Base-by-base conservation (phyloP, 2,113 vertebrate genomes). In the Aegithalos caudatus region DNA sequence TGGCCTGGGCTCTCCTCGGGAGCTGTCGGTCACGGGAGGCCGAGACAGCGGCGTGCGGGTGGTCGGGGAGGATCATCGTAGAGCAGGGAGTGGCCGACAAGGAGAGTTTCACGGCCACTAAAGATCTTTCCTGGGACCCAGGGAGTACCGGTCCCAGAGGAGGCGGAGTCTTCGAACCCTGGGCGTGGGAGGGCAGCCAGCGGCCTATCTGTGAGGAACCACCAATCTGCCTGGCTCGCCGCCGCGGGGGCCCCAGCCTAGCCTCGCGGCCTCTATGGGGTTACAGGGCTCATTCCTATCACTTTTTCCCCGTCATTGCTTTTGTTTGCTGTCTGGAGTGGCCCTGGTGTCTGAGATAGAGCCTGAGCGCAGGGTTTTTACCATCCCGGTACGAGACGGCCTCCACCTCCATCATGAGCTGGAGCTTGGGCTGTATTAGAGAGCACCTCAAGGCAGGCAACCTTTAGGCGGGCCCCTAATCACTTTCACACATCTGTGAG, bases 261-360 rank as follows among this genome's bases (percentile, higher is more conserved):
- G 88, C 89, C 96, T 97, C 87, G 88, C 81, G 90, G 74, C 50
- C 78, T 84, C 94, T 95, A 92, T 95, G 94, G 94, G 91, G 90
- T 97, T 96, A 95, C 64, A 95, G 90, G 91, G 93, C 87, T 97
- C 79, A 90, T 95, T 96, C 92, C 88, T 96, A 92, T 94, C 79
- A 83, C 80, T 97, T 96, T 88, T 88, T 96, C 78, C 78, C 89
- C 72, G 69, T 96, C 88, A 91, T 86, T 92, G 96, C 94, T 97
- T 97, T 97, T 98, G 96, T 97, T 97, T 97, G 92, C 83, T 96
- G 94, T 29, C 47, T 86, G 51, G 94, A 94, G 57, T 47, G 47
- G 57, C 61, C 35, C 33, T 82, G 82, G 35, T 86, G 60, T 86
- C 70, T 62, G 64, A 89, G n/a, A 62, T 78, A 42, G 81, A 74